Evolutionary conservation across 2,113 vertebrate species (phyloP), one percentile per base, ranked within the genome.

Genomic region (Procavia capensis): DNA sequence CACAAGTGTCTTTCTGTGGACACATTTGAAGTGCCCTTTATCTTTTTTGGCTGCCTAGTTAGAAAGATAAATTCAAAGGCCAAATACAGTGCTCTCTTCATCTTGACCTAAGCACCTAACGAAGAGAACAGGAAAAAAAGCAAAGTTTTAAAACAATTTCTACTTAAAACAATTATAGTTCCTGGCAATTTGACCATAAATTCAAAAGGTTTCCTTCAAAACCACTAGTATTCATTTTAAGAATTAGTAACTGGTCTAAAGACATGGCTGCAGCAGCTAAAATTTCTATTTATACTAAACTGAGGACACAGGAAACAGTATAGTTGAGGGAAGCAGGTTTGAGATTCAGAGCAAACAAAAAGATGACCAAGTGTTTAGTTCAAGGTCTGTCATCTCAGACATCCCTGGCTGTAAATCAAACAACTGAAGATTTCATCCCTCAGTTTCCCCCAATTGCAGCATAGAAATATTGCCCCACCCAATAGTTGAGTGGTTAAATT

Each of bases 211-310:
- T 91, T 83, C 68, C 14, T 75, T 75, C 59, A 34, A 91, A 97
- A 93, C 74, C 85, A 96, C 75, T 86, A 45, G 84, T 94, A 91
- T 87, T 97, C 87, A 93, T 82, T 97, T 92, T 79, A 61, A 59
- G 87, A 98, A 97, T 97, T 68, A 97, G 84, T 85, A 78, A 57
- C 14, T 90, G 76, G n/a, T 92, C 74, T 95, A 59, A 97, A 98
- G 72, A n/a, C 59, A 97, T 74, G 78, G 17, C 78, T 41, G 75
- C 39, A 92, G 90, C 80, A 61, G 75, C 54, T 97, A 85, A 96
- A 66, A 70, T 57, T 78, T 86, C 93, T 85, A 88, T 74, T 74
- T 91, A 43, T 31, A 82, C 70, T 74, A 85, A 85, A 81, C 27
- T 36, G 80, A 94, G 72, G 61, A 39, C 10, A 8, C 1, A 72